phyloP scores from a whole-genome alignment of 2,888 invertebrate species.

The Tipula unca region DNA sequence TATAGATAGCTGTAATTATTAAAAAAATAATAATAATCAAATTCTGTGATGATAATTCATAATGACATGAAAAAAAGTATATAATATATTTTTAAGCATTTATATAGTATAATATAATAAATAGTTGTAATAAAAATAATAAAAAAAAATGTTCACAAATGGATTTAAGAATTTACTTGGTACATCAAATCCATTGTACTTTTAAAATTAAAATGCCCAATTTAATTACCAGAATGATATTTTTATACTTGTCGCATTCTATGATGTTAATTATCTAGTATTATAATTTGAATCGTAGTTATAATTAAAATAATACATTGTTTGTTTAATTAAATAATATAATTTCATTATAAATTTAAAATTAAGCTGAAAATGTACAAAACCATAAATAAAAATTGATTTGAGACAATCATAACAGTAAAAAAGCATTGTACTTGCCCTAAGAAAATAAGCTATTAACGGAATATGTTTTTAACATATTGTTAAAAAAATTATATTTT shows the following conservation, averaged over 20 bases:
- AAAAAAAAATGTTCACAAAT: neutral
- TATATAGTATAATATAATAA: neutral
- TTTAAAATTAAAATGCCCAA: neutral
- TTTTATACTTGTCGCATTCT: neutral
- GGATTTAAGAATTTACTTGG: too few species aligned
- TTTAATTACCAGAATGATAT: neutral
- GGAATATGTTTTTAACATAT: neutral
- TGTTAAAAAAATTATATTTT: neutral
- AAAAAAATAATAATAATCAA: neutral
- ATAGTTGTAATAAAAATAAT: neutral
- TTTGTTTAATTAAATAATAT: neutral
- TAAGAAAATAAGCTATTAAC: neutral
- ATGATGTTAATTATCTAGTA: neutral
- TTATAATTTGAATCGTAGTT: neutral
- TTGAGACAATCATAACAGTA: neutral
- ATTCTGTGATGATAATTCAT: conserved; percentile 8
- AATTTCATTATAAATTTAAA: neutral
- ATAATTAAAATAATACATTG: neutral
- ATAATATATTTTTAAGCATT: neutral
- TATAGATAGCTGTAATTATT: neutral
- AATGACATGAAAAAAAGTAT: neutral
- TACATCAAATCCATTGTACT: too few species aligned
- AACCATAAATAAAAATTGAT: neutral
- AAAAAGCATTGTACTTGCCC: neutral
- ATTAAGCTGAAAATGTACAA: neutral